phyloP scores from a whole-genome alignment of 2,888 invertebrate species.

The Agrotis clavis region DNA sequence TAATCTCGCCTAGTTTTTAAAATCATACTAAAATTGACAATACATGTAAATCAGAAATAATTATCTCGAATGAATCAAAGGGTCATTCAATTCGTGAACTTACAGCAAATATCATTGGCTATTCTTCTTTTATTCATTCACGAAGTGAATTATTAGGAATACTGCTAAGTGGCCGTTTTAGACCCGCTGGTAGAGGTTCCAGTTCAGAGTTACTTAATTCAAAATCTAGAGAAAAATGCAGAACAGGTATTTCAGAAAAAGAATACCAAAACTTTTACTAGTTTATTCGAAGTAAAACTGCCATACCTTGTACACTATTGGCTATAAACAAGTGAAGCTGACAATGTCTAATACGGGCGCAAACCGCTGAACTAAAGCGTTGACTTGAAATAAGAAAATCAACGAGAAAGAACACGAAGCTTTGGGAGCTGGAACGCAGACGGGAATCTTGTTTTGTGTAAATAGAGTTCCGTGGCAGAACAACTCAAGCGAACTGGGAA shows the following conservation, averaged over 20 bases:
- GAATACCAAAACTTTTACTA: background rate
- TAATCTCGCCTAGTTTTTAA: too few species aligned
- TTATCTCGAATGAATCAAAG: too few species aligned
- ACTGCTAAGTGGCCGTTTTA: too few species aligned
- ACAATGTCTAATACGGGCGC: slow-evolving; percentile 57
- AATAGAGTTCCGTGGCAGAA: slow-evolving; percentile 63
- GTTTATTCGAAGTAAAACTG: slow-evolving; percentile 2
- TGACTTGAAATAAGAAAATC: slow-evolving; percentile 66
- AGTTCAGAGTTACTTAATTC: too few species aligned
- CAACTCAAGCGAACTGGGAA: slow-evolving; percentile 42
- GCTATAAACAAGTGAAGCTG: slow-evolving; percentile 44
- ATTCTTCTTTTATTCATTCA: too few species aligned
- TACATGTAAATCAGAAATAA: too few species aligned
- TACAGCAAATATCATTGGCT: too few species aligned
- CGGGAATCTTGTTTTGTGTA: slow-evolving; percentile 68
- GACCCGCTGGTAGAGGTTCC: too few species aligned
- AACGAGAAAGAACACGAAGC: slow-evolving; percentile 54
- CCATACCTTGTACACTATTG: slow-evolving; percentile 1
- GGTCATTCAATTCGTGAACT: too few species aligned
- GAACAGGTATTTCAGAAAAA: background rate
- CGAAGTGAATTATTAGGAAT: too few species aligned
- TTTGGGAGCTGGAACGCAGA: slow-evolving; percentile 57
- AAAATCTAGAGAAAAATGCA: background rate
- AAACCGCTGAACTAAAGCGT: slow-evolving; percentile 61
- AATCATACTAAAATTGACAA: too few species aligned